Percentiles rank a stretch among this genome's conserved stretches.
phyloP scores from a whole-genome alignment of 2,888 invertebrate genomes.

The Cantharis nigra region DNA sequence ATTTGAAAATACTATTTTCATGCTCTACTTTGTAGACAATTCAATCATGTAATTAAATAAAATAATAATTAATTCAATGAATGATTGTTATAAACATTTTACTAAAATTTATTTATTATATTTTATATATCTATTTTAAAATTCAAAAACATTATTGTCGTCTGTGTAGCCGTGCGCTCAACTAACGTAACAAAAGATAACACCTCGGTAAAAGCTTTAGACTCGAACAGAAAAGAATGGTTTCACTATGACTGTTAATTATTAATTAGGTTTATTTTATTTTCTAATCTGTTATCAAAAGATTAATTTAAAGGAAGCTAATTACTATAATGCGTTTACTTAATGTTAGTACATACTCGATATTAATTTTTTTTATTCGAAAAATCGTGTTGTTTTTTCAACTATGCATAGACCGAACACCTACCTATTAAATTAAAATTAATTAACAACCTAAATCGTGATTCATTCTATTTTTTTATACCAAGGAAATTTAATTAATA shows the following conservation, averaged over 20 bases:
- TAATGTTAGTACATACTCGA: background rate
- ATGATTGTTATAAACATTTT: background rate
- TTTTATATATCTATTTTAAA: no score
- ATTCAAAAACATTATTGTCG: no score
- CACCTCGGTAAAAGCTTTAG: background rate
- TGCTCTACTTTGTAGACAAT: background rate
- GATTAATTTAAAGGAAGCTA: background rate
- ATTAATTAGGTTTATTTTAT: background rate
- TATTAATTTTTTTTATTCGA: background rate
- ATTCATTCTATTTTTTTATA: background rate
- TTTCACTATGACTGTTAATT: background rate
- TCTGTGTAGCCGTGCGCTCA: no score
- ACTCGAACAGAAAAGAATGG: background rate
- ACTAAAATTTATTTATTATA: background rate
- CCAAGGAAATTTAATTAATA: background rate
- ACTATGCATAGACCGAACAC: background rate
- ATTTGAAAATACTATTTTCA: background rate
- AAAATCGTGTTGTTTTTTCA: background rate
- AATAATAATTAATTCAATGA: background rate
- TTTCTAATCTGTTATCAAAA: background rate
- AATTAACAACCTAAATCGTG: background rate
- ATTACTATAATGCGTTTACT: background rate
- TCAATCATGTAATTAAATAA: background rate
- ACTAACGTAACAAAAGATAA: background rate
- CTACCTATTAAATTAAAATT: background rate